Conservation (phyloP, 2,888 invertebrate genomes). For the Campopleginae sp. region DNA sequence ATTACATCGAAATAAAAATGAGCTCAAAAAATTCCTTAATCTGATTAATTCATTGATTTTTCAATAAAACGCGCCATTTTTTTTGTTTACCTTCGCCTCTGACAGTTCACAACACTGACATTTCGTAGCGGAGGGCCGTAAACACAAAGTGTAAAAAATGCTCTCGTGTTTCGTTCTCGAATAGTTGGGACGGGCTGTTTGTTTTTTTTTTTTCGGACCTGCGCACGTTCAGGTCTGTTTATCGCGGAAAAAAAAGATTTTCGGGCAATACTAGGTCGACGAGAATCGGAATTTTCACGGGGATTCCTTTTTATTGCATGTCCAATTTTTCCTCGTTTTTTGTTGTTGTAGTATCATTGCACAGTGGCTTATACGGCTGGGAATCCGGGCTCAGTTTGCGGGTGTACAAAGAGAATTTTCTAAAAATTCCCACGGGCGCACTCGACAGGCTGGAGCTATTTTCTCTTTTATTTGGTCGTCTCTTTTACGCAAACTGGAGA, state of each 20-base stretch:
- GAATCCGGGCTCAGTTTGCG: background rate
- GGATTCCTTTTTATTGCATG: slow-evolving; percentile 19
- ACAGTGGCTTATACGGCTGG: background rate
- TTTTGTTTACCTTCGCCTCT: background rate
- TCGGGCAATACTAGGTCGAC: slow-evolving; percentile 23
- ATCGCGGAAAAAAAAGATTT: slow-evolving; percentile 26
- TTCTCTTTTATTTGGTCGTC: slow-evolving; percentile 29
- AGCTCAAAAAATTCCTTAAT: background rate
- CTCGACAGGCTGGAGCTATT: slow-evolving; percentile 26
- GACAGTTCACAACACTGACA: background rate
- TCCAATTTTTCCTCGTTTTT: slow-evolving; percentile 5
- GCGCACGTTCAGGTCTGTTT: background rate
- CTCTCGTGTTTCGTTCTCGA: background rate
- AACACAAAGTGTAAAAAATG: background rate
- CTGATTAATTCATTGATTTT: background rate
- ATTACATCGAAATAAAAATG: background rate
- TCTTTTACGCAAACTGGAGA: slow-evolving; percentile 22
- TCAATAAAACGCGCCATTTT: background rate
- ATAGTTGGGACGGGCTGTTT: background rate
- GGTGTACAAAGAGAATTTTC: slow-evolving; percentile 46
- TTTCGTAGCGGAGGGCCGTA: background rate
- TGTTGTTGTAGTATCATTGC: slow-evolving; percentile 37
- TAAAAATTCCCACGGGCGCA: slow-evolving; percentile 39
- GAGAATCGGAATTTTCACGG: slow-evolving; percentile 1
- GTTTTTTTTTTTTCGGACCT: background rate